A percentile compares a stretch with the other conserved stretches of the same genome.
phyloP scores from a whole-genome alignment of 2,888 invertebrate species.

The Drosophila atroscutellata region DNA sequence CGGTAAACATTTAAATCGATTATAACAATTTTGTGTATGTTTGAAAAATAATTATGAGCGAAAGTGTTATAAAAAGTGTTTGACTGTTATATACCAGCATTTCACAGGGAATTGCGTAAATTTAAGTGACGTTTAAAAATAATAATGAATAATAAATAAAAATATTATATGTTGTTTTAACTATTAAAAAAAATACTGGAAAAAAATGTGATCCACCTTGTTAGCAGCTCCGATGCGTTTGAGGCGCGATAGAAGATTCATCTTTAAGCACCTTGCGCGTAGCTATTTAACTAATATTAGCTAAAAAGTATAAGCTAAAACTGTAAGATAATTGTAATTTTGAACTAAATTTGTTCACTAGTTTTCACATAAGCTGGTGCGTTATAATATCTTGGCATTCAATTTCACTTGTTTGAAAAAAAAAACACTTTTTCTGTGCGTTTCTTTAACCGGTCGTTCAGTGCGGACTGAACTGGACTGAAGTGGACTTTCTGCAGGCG shows the following conservation, averaged over 20 bases:
- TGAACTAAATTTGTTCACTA: not conserved
- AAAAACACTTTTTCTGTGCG: not conserved
- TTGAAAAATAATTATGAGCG: not conserved
- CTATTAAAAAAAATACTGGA: not conserved
- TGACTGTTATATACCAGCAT: not conserved
- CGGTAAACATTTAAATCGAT: conserved; percentile 13
- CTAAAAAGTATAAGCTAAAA: too few relatives aligned
- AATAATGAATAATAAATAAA: not conserved
- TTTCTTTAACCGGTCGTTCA: conserved; percentile 2
- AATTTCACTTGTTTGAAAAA: conserved; percentile 11
- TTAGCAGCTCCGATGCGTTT: conserved; percentile 49
- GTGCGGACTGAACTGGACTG: not conserved
- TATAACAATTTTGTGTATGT: not conserved
- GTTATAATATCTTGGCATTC: not conserved
- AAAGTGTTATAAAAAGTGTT: not conserved
- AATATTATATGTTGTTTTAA: not conserved
- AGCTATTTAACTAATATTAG: not conserved
- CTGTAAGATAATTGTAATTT: not conserved
- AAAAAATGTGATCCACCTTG: conserved; percentile 47
- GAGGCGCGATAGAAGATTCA: conserved; percentile 64
- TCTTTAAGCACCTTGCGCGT: conserved; percentile 5
- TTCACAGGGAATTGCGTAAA: not conserved
- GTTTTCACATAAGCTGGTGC: not conserved
- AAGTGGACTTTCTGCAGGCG: conserved; percentile 36
- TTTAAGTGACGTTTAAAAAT: not conserved